Evolutionary conservation across 1,140 invertebrate genomes (phyloP), one percentile per base, ranked within the genome.

Genomic region (Stegodyphus mimosarum): DNA sequence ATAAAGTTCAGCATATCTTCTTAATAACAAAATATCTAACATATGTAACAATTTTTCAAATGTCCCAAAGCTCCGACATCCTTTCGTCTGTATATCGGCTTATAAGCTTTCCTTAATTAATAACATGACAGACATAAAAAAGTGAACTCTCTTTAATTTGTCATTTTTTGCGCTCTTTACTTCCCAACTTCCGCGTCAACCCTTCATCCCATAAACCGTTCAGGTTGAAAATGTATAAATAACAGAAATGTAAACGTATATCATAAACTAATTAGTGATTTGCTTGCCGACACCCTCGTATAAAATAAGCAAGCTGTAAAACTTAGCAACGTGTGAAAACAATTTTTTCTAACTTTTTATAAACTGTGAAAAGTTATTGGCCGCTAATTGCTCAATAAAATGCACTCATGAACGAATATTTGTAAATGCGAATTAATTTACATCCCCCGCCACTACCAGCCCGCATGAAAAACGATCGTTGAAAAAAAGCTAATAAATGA

Each of bases 361-460:
- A n/a, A 60, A 50, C 53, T 71, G 76, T 51, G 33, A 53, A 71
- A 78, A 60, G 78, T 80, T 60, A 80, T 80, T 71, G 78, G 78
- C 69, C 52, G 17, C 78, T 80, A 80, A 80, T 80, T 80, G 78
- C 78, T 80, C 78, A 80, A 80, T 80, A 80, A 80, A 80, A 71
- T 80, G 69, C 78, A 60, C 67, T 80, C 78, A 71, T 71, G 53
- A 80, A 60, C 48, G 67, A 71, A 80, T 80, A 80, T 71, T 80
- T 80, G 78, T 80, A 80, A 80, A 80, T 80, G 78, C 69, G 78
- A 80, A 71, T 80, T 80, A 80, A 80, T 80, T 80, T 71, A 69
- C 51, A 51, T 53, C 49, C 64, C 76, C 52, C 33, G 15, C 76
- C 9, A 9, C 17, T 33, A 33, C 33, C 33, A 33, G 15, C 67